Percentiles rank a stretch among this genome's conserved stretches.
These are phyloP conservation scores for Platalea minor DNA, from an alignment of 2,797 vertebrate genomes.

Conservation along the genomic window DNA sequence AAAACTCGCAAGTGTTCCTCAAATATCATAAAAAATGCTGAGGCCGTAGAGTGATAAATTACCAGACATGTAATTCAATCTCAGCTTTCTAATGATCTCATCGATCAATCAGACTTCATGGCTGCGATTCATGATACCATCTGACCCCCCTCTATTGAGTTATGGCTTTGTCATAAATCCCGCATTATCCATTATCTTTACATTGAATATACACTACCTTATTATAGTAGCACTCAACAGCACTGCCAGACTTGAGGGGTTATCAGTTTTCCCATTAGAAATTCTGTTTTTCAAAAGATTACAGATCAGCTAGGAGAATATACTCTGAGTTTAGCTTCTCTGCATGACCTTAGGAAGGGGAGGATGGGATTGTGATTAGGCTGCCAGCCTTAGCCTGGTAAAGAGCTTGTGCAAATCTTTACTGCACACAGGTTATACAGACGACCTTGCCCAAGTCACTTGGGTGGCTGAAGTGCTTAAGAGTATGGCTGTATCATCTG, in stretches of 20 bases:
- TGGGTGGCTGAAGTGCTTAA: neutral
- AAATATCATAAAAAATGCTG: conserved; percentile 28
- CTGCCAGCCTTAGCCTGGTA: neutral
- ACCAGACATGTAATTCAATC: conserved; percentile 42
- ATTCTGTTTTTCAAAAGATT: neutral
- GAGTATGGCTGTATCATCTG: neutral
- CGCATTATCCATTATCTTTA: conserved; percentile 34
- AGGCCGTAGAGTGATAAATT: conserved; percentile 32
- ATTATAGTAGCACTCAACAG: neutral
- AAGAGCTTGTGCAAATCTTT: neutral
- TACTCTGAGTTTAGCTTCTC: neutral
- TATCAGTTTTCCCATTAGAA: neutral
- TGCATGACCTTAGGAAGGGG: neutral
- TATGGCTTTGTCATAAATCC: conserved; percentile 50
- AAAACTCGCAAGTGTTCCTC: conserved; percentile 20
- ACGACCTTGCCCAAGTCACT: neutral
- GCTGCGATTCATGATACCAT: conserved; percentile 7
- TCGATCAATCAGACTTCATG: conserved; percentile 51
- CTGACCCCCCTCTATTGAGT: conserved; percentile 24
- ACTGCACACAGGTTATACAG: neutral
- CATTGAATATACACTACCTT: neutral
- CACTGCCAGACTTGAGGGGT: neutral
- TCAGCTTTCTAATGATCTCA: conserved; percentile 58
- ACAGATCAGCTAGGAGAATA: neutral
- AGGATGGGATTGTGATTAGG: neutral